Base-by-base conservation (phyloP, 2,888 invertebrate species). In the Baccha elongata region DNA sequence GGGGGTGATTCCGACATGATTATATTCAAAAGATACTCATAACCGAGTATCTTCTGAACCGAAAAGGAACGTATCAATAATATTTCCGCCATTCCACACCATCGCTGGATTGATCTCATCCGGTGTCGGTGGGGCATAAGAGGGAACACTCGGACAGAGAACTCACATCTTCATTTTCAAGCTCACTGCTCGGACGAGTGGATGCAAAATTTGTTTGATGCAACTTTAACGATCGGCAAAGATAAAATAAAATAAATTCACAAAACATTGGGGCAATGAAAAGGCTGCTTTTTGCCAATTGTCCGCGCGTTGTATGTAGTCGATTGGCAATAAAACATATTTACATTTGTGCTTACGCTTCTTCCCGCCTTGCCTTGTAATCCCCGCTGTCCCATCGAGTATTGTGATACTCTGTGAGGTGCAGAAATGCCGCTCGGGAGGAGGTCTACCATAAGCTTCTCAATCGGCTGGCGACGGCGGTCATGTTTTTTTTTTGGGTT, bases 191-290 rank as follows among this genome's bases (percentile, higher is more conserved):
- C 42, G 26, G 58, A 48, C 67, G 65, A 69, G 75, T 72, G 67
- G 76, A 76, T 83, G 64, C 83, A 72, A 83, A 83, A 83, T 83
- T 83, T 83, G 83, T 83, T 83, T 83, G 83, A 83, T 83, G 76
- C 83, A 78, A 83, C 83, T 83, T 83, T 83, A 83, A 83, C 76
- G 83, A 83, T 83, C 83, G 83, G 83, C 83, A 83, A 83, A 83
- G 83, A 83, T 83, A 68, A 83, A 76, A 68, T 48, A 62, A 83
- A 71, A 76, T 72, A 62, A 76, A 67, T 76, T 50, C 71, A 62
- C 55, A 40, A 60, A 44, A 64, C 65, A 46, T 52, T 53, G 19
- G 19, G 11, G 50, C 58, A 60, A 55, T 50, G 78, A 53, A 72
- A 55, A 68, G 76, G 72, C 67, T 68, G 83, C 76, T 64, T 76